A percentile compares a stretch with the other conserved stretches of the same genome.
These are phyloP conservation scores for Keiferia lycopersicella DNA, from an alignment of 2,888 invertebrate species.

Conservation along the genomic window DNA sequence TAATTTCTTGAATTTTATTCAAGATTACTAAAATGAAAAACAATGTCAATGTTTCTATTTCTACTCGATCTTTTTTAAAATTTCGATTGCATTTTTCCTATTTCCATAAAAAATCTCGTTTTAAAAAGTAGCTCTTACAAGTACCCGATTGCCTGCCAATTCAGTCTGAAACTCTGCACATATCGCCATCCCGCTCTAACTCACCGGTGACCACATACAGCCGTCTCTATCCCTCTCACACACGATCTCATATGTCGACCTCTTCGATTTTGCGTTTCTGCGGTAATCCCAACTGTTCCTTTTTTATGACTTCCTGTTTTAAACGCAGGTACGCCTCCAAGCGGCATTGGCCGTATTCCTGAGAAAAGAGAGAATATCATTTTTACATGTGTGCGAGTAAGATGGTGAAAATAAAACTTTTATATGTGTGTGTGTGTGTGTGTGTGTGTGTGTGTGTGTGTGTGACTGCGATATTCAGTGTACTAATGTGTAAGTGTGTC, in stretches of 20 bases:
- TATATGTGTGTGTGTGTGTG: not conserved
- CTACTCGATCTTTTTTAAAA: too few relatives aligned
- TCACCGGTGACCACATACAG: not conserved
- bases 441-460: too few relatives aligned
- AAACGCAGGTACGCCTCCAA: slow-evolving; percentile 83
- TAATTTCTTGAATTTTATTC: too few relatives aligned
- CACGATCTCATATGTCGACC: slow-evolving; percentile 72
- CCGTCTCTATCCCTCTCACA: slow-evolving; percentile 31
- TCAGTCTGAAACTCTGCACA: too few relatives aligned
- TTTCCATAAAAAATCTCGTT: too few relatives aligned
- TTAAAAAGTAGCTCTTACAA: too few relatives aligned
- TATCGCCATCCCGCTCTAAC: too few relatives aligned
- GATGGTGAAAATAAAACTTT: not conserved
- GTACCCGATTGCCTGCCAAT: too few relatives aligned
- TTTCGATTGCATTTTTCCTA: too few relatives aligned
- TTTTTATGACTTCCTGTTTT: slow-evolving; percentile 79
- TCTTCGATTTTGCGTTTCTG: slow-evolving; percentile 77
- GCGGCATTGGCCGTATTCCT: slow-evolving; percentile 86
- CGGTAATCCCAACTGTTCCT: slow-evolving; percentile 62
- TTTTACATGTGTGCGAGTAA: not conserved
- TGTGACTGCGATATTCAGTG: not conserved
- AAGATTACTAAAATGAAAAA: too few relatives aligned
- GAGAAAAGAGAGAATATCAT: slow-evolving; percentile 41
- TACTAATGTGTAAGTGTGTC: not conserved
- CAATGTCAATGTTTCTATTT: too few relatives aligned